These are phyloP conservation scores for Drosophila pandora DNA, from an alignment of 1,140 invertebrate genomes.

Conservation along the genomic window DNA sequence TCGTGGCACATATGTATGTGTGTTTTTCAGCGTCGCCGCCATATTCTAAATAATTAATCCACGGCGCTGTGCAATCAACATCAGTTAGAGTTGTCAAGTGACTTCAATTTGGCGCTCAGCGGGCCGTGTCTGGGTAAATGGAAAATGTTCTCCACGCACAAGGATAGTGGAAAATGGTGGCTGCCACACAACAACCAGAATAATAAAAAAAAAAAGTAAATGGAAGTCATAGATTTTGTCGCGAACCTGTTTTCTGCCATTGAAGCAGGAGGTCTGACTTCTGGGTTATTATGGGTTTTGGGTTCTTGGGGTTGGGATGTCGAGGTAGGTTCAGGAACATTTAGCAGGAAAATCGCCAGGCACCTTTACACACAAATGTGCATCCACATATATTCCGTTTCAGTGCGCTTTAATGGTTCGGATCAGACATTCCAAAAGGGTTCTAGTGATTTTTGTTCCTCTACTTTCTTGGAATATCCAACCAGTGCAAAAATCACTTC, in stretches of 20 bases:
- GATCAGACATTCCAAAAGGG: constrained; percentile 15
- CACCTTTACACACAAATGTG: constrained; percentile 9
- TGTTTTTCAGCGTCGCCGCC: constrained; percentile 17
- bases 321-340: constrained; percentile 61
- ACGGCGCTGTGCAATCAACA: constrained; percentile 69
- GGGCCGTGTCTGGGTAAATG: constrained; percentile 23
- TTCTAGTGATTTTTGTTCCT: constrained; percentile 17
- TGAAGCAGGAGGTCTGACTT: neutral
- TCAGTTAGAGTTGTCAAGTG: constrained; percentile 73
- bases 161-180: constrained; percentile 14
- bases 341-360: constrained; percentile 26
- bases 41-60: constrained; percentile 77
- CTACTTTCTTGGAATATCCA: constrained; percentile 1
- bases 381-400: constrained; percentile 45
- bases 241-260: constrained; percentile 9
- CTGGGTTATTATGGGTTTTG: neutral
- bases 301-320: neutral
- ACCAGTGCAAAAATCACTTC: constrained; percentile 3
- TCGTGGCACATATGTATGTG: constrained; percentile 20
- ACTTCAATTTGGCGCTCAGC: constrained; percentile 58
- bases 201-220: neutral
- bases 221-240: constrained; percentile 50
- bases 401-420: constrained; percentile 70
- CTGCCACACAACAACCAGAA: neutral
- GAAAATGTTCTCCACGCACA: constrained; percentile 20